phyloP scores from a whole-genome alignment of 2,888 invertebrate species.

The Blastobasis lacticolella region DNA sequence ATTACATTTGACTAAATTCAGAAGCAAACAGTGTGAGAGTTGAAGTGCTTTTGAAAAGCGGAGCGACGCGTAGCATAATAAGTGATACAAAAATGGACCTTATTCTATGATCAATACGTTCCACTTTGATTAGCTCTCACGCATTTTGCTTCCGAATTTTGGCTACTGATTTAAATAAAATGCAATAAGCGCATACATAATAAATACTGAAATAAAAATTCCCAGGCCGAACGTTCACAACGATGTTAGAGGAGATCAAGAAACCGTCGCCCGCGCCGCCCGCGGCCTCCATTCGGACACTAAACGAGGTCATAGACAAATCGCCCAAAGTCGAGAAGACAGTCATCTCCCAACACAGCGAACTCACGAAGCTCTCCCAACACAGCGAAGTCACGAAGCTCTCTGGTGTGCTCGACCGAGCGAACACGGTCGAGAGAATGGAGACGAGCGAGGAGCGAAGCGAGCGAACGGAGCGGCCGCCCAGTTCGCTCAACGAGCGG shows the following conservation, averaged over 20 bases:
- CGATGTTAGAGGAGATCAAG: constrained; percentile 61
- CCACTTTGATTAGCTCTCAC: no score
- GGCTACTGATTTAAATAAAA: no score
- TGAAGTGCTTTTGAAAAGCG: no score
- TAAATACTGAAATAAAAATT: background rate
- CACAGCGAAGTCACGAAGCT: constrained; percentile 21
- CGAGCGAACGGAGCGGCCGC: background rate
- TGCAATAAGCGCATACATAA: no score
- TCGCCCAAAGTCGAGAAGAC: constrained; percentile 24
- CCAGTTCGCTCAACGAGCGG: constrained; percentile 17
- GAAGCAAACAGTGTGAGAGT: no score
- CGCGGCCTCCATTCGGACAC: constrained; percentile 24
- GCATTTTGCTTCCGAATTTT: no score
- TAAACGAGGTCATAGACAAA: constrained; percentile 25
- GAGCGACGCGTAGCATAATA: no score
- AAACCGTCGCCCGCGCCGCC: constrained; percentile 45
- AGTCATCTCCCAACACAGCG: constrained; percentile 8
- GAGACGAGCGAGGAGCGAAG: constrained; percentile 31
- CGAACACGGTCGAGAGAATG: constrained; percentile 32
- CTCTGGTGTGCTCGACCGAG: constrained; percentile 26
- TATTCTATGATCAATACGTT: no score
- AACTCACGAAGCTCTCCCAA: constrained; percentile 19
- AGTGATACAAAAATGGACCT: no score
- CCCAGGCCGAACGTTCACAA: constrained; percentile 53
- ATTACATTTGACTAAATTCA: no score